Percentiles rank a stretch among this genome's conserved stretches.
phyloP scores from a whole-genome alignment of 2,113 vertebrate genomes.

The Pelusios castaneus region DNA sequence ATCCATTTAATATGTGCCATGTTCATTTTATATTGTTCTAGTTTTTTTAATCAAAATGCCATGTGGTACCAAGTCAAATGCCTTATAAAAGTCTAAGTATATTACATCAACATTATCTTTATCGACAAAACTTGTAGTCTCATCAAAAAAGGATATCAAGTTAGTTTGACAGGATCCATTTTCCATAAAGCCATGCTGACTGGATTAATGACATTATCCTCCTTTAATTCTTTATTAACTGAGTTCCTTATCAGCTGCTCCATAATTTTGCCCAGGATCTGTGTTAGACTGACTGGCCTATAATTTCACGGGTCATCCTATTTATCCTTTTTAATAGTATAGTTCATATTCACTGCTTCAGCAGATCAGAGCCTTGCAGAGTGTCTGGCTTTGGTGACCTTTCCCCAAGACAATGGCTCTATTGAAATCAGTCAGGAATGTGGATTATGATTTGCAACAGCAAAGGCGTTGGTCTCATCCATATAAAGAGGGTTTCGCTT shows the following conservation, averaged over 20 bases:
- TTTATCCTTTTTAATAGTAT: background rate
- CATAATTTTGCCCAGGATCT: background rate
- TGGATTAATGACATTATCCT: background rate
- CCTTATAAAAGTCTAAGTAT: background rate
- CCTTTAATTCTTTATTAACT: background rate
- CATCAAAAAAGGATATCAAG: background rate
- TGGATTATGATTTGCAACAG: conserved; percentile 27
- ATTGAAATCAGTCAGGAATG: conserved; percentile 41
- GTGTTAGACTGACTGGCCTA: background rate
- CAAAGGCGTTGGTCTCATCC: background rate
- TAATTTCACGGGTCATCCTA: background rate
- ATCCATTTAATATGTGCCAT: background rate
- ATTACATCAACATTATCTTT: background rate
- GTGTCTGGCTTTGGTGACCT: conserved; percentile 55
- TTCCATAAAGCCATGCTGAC: background rate
- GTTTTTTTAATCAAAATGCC: background rate
- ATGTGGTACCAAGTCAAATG: background rate
- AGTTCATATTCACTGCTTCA: conserved; percentile 10
- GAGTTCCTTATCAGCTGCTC: background rate
- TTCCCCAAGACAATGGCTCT: conserved; percentile 67
- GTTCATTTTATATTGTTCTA: background rate
- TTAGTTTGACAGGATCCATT: background rate
- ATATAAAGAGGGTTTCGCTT: conserved; percentile 13
- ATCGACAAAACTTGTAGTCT: background rate
- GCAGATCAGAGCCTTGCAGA: background rate